Conservation (phyloP, 2,797 vertebrate species). For the Muscicapa comitata region DNA sequence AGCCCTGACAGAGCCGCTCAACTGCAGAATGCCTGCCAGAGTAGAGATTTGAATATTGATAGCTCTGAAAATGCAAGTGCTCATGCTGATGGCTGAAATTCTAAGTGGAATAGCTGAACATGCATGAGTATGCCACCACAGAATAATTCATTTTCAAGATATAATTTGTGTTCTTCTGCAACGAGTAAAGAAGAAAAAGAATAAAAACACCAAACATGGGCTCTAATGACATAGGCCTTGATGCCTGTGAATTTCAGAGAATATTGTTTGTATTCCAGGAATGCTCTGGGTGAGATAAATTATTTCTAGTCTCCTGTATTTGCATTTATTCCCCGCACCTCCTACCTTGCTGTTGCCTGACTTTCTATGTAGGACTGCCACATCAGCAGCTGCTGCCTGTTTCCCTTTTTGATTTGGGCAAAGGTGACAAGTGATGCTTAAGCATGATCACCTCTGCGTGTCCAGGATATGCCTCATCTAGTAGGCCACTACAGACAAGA, state of each 20-base stretch:
- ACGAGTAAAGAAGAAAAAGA: not conserved
- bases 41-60: constrained; percentile 1
- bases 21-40: not conserved
- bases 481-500: not conserved
- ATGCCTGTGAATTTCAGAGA: not conserved
- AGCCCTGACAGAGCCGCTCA: not conserved
- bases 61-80: not conserved
- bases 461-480: not conserved
- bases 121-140: not conserved
- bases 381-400: not conserved
- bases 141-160: not conserved
- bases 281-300: not conserved
- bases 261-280: not conserved
- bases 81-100: not conserved
- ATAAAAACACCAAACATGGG: not conserved
- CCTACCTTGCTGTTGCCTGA: not conserved
- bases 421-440: not conserved
- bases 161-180: not conserved
- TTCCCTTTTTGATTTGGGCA: not conserved
- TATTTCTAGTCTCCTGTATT: not conserved
- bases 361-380: not conserved
- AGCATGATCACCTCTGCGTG: not conserved
- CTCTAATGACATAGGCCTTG: not conserved
- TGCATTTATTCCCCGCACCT: not conserved
- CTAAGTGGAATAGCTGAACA: not conserved